Evolutionary conservation across 2,888 invertebrate species (phyloP), one percentile per base, ranked within the genome.

Genomic region (Calameuta idolon): DNA sequence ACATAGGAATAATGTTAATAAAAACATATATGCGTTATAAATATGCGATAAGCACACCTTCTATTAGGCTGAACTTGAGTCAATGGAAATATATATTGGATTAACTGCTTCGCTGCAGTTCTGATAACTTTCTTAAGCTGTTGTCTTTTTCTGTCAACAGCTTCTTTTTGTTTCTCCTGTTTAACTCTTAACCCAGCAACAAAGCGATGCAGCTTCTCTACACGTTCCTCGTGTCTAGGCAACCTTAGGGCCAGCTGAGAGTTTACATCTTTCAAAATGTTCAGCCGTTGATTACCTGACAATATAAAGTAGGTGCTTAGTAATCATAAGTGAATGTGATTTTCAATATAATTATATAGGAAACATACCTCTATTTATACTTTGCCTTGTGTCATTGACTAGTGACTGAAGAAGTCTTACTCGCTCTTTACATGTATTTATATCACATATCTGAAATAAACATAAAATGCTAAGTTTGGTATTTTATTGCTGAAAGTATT

Each of bases 31-130:
- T 23, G 55, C 23, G 1, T 55, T 23, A 55, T 23, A 55, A 9
- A 55, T 55, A 55, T 23, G 9, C 23, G 9, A 55, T 55, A 23
- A 55, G 9, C 55, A 15, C 23, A 94, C 93, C 92, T 91, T 88
- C 91, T 91, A 69, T 89, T 88, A 69, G 93, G 92, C 85, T 93
- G 92, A 79, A 93, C 92, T 87, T 92, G 91, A 33, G 91, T 90
- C 80, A 96, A 94, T 11, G 96, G 95, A 91, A 96, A 96, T 86
- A 96, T 94, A 85, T 94, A 95, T 79, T 94, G 92, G 69, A 95
- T 93, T 76, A 96, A 91, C 87, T 95, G 94, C 79, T 94, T 92
- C 71, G 95, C 93, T 83, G 94, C 92, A 74, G 92, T 90, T 79
- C 94, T 92, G 11, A 94, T 93, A 33, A 93, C 90, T 83, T 92